phyloP scores from a whole-genome alignment of 2,113 vertebrate genomes.

The Corynorhinus townsendii region DNA sequence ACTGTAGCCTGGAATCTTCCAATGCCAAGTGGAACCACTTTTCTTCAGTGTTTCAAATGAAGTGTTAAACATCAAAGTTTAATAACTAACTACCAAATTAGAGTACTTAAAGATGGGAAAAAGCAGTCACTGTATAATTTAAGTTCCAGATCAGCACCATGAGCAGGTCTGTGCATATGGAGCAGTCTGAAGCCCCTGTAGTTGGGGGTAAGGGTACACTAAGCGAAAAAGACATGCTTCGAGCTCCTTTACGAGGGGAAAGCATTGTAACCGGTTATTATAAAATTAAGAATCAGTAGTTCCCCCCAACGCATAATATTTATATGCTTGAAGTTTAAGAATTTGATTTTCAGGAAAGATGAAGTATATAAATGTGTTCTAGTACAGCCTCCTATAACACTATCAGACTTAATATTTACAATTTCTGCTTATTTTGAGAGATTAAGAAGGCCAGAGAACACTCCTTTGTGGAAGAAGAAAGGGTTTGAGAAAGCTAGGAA shows the following conservation, averaged over 20 bases:
- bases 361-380: background rate
- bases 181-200: background rate
- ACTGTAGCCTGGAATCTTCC: background rate
- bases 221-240: background rate
- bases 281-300: background rate
- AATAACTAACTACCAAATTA: background rate
- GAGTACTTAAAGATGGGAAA: background rate
- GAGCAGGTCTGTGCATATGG: background rate
- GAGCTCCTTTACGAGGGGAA: background rate
- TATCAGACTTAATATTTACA: background rate
- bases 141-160: background rate
- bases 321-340: background rate
- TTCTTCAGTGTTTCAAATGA: background rate
- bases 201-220: background rate
- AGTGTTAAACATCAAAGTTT: background rate
- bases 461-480: background rate
- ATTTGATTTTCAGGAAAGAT: background rate
- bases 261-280: background rate
- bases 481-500: background rate
- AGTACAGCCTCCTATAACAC: background rate
- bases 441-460: background rate
- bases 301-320: background rate
- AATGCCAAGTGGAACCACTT: background rate
- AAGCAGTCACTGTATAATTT: background rate
- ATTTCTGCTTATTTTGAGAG: constrained; percentile 8